A percentile compares a stretch with the other conserved stretches of the same genome.
Evolutionary conservation across 2,888 invertebrate genomes (phyloP).

Genomic region (Phaonia tiefii): DNA sequence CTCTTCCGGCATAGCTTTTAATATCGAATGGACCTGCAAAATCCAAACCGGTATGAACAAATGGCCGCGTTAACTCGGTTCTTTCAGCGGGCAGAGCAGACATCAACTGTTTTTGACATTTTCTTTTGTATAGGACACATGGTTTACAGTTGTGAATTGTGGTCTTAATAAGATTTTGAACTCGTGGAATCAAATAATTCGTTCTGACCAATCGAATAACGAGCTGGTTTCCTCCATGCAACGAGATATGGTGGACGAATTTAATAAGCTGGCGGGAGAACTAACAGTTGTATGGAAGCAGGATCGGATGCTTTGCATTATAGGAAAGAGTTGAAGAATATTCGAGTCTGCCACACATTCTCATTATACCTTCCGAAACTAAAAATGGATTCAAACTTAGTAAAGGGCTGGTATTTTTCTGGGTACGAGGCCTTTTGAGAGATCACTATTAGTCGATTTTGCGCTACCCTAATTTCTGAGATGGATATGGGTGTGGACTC

Average conservation of each 20-base stretch:
- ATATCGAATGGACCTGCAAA: slow-evolving; percentile 63
- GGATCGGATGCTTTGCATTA: background rate
- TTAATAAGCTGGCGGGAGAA: background rate
- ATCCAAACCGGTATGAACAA: slow-evolving; percentile 54
- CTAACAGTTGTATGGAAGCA: background rate
- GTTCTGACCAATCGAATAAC: background rate
- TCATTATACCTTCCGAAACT: background rate
- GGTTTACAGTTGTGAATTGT: slow-evolving; percentile 7
- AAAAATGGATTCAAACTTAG: background rate
- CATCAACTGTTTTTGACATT: background rate
- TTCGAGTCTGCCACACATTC: background rate
- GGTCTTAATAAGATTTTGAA: slow-evolving; percentile 6
- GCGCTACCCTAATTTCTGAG: background rate
- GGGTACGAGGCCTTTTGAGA: background rate
- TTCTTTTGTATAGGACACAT: slow-evolving; percentile 3
- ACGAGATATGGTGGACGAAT: background rate
- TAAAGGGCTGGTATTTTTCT: background rate
- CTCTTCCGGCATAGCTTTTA: slow-evolving; percentile 51
- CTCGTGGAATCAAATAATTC: background rate
- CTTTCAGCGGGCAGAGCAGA: slow-evolving; percentile 40
- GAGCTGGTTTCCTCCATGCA: slow-evolving; percentile 9
- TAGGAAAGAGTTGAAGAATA: background rate
- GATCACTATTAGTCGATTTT: background rate
- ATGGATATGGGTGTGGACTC: background rate
- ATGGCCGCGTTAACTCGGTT: slow-evolving; percentile 40